Evolutionary conservation across 2,888 invertebrate genomes (phyloP).

Genomic region (Torymus tubicola): DNA sequence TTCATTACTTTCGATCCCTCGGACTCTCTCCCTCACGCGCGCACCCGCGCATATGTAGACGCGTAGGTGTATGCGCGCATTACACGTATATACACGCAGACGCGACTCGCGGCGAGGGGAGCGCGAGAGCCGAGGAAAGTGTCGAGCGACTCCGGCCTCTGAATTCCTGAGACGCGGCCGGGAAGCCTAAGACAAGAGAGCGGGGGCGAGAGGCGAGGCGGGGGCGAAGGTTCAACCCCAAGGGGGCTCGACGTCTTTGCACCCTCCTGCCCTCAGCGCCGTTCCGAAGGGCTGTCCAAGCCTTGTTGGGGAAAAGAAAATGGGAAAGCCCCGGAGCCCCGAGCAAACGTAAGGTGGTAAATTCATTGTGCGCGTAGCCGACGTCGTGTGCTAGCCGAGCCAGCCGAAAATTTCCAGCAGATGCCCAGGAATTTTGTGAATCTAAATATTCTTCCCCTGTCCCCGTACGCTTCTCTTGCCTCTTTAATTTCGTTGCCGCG

Average conservation of each 20-base stretch:
- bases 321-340: constrained; percentile 56
- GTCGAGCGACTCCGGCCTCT: constrained; percentile 57
- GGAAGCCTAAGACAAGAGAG: constrained; percentile 66
- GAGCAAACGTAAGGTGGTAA: constrained; percentile 34
- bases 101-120: constrained; percentile 3
- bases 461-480: not conserved
- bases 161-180: constrained; percentile 64
- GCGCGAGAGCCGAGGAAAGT: constrained; percentile 42
- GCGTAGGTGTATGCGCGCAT: constrained; percentile 1
- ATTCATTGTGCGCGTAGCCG: constrained; percentile 43
- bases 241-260: constrained; percentile 62
- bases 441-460: constrained; percentile 34
- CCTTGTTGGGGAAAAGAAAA: constrained; percentile 59
- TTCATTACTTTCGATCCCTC: constrained; percentile 74
- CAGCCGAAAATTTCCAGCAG: constrained; percentile 47
- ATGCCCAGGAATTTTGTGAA: constrained; percentile 48
- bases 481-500: constrained; percentile 35
- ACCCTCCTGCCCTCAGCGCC: constrained; percentile 52
- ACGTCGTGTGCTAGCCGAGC: not conserved
- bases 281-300: constrained; percentile 63
- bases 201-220: not conserved
- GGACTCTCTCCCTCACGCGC: constrained; percentile 23
- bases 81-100: not conserved
- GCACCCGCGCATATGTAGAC: constrained; percentile 10
- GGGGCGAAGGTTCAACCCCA: constrained; percentile 58